Evolutionary conservation across 2,113 vertebrate species (phyloP).

Genomic region (Larimichthys polyactis): DNA sequence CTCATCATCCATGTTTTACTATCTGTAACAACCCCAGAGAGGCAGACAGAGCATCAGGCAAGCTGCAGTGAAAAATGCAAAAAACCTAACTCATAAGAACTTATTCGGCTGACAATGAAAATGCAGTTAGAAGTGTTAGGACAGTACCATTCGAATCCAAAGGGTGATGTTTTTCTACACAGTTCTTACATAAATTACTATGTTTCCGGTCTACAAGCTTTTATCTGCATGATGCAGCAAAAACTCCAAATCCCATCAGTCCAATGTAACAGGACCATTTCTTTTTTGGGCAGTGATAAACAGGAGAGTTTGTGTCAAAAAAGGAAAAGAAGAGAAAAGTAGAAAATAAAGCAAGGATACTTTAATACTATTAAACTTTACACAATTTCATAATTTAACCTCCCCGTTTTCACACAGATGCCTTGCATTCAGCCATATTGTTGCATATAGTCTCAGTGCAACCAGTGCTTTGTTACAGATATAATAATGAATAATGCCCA

Average conservation of each 20-base stretch:
- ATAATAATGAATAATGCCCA: slow-evolving; percentile 43
- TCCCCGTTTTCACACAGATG: slow-evolving; percentile 10
- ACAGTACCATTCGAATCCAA: neutral
- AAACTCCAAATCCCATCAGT: neutral
- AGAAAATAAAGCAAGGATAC: neutral
- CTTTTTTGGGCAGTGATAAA: slow-evolving; percentile 5
- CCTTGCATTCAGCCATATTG: neutral
- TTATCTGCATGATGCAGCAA: neutral
- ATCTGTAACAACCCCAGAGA: slow-evolving; percentile 19
- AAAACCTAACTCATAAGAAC: neutral
- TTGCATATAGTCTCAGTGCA: slow-evolving; percentile 40
- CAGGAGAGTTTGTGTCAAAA: neutral
- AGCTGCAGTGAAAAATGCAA: neutral
- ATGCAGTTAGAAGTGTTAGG: neutral
- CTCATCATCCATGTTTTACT: slow-evolving; percentile 3
- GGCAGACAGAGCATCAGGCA: neutral
- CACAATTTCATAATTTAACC: neutral
- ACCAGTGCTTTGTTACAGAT: slow-evolving; percentile 12
- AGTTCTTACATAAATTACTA: neutral
- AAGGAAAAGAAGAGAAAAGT: neutral
- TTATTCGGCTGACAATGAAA: too few species aligned
- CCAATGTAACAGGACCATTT: neutral
- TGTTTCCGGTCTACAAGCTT: neutral
- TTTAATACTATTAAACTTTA: neutral
- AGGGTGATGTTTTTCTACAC: neutral